A percentile compares a stretch with the other conserved stretches of the same genome.
Evolutionary conservation across 2,888 invertebrate species (phyloP).

Genomic region (Cheilosia variabilis): DNA sequence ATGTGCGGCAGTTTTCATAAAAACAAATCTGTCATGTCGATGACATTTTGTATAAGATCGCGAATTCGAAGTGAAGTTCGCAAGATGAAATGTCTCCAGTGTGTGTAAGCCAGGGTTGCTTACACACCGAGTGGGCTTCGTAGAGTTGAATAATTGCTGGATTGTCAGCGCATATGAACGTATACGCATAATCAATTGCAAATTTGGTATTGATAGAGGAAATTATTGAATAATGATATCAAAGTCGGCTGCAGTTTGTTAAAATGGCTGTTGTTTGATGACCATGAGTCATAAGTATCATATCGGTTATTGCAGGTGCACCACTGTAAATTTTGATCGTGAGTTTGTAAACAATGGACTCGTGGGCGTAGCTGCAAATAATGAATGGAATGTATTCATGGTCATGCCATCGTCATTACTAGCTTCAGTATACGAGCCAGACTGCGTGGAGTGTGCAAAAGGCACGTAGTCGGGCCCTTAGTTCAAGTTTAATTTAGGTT

Average conservation of each 20-base stretch:
- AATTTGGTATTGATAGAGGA: constrained; percentile 9
- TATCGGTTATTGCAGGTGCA: constrained; percentile 7
- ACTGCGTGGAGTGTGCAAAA: not conserved
- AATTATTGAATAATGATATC: constrained; percentile 30
- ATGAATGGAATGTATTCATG: constrained; percentile 8
- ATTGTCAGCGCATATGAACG: constrained; percentile 7
- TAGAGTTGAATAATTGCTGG: constrained; percentile 3
- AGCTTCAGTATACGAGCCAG: not conserved
- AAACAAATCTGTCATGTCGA: constrained; percentile 52
- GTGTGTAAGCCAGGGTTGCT: constrained; percentile 33
- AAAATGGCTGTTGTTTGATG: not conserved
- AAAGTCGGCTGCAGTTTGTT: not conserved
- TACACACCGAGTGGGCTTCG: constrained; percentile 22
- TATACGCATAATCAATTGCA: constrained; percentile 41
- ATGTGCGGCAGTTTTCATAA: constrained; percentile 42
- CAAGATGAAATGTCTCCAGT: constrained; percentile 30
- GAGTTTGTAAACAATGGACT: constrained; percentile 4
- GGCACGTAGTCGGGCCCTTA: not conserved
- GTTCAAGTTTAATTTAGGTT: too few relatives aligned
- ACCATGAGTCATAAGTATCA: not conserved
- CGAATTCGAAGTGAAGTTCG: constrained; percentile 21
- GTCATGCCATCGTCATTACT: constrained; percentile 1
- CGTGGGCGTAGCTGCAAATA: constrained; percentile 20
- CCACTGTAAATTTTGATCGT: not conserved
- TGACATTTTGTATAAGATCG: not conserved